Percentiles rank a stretch among this genome's conserved stretches.
phyloP scores from a whole-genome alignment of 2,888 invertebrate genomes.

The Cataglyphis albicans region DNA sequence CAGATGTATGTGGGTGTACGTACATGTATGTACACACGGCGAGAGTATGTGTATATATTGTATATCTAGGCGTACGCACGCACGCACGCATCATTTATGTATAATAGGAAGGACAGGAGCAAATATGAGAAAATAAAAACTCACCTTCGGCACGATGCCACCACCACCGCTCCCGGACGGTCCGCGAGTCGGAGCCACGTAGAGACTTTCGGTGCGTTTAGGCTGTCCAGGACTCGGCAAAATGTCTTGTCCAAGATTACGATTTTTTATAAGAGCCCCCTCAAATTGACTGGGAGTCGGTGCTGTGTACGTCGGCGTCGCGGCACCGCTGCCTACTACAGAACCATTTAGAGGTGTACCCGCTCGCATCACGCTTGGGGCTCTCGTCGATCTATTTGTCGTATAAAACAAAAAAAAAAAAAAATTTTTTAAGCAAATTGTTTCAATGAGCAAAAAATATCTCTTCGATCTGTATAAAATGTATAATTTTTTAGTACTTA shows the following conservation, averaged over 20 bases:
- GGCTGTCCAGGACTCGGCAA: constrained; percentile 95
- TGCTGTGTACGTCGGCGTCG: constrained; percentile 87
- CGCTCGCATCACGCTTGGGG: constrained; percentile 86
- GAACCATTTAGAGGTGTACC: constrained; percentile 84
- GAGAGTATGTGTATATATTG: background rate
- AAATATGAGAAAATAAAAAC: constrained; percentile 64
- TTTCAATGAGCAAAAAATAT: background rate
- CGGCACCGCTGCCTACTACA: constrained; percentile 87
- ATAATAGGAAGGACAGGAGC: constrained; percentile 25
- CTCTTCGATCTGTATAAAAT: background rate
- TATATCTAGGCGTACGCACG: constrained; percentile 20
- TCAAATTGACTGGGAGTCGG: constrained; percentile 90
- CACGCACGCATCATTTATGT: background rate
- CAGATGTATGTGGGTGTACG: constrained; percentile 23
- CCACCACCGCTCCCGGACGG: constrained; percentile 72
- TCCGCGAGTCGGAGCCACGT: constrained; percentile 88
- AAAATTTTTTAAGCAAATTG: background rate
- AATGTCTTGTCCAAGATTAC: constrained; percentile 95
- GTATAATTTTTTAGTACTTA: background rate
- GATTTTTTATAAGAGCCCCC: constrained; percentile 92
- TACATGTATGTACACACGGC: background rate
- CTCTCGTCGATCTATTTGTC: constrained; percentile 86
- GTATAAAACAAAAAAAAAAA: background rate
- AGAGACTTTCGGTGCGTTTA: constrained; percentile 96
- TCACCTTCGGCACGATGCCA: constrained; percentile 81